These are phyloP conservation scores for Copsychus sechellarum DNA, from an alignment of 2,113 vertebrate species.

Conservation along the genomic window DNA sequence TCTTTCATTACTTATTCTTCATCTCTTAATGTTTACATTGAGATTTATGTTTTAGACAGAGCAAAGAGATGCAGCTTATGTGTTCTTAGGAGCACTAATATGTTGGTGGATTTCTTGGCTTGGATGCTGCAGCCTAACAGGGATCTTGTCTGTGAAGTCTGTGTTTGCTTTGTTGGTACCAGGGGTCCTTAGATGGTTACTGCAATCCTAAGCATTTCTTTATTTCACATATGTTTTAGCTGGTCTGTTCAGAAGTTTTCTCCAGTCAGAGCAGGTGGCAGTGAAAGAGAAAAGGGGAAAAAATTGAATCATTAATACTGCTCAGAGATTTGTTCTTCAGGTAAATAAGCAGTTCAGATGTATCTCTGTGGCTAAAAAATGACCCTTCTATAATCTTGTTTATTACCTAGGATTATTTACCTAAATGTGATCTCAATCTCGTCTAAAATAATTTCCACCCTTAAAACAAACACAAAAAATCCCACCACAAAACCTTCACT, in stretches of 20 bases:
- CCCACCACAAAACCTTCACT: not conserved
- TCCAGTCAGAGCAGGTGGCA: not conserved
- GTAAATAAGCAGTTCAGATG: not conserved
- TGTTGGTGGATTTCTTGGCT: not conserved
- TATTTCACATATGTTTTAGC: not conserved
- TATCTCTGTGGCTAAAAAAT: constrained; percentile 3
- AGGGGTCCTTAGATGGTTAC: not conserved
- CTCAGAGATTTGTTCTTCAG: not conserved
- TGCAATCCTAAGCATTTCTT: not conserved
- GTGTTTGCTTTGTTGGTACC: not conserved
- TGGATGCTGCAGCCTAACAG: not conserved
- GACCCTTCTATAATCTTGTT: not conserved
- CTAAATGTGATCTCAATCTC: constrained; percentile 42
- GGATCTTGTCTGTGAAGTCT: not conserved
- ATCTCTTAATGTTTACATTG: not conserved
- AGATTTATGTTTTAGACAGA: not conserved
- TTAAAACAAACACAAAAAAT: constrained; percentile 51
- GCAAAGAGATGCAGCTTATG: not conserved
- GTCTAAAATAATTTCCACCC: constrained; percentile 49
- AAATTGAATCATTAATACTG: not conserved
- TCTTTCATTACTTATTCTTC: not conserved
- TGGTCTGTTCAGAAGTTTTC: not conserved
- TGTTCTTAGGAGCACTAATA: not conserved
- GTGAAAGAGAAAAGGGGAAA: constrained; percentile 10
- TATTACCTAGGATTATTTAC: constrained; percentile 51